Percentiles rank a stretch among this genome's conserved stretches.
phyloP scores from a whole-genome alignment of 1,140 invertebrate species.

The Drosophila jambulina region DNA sequence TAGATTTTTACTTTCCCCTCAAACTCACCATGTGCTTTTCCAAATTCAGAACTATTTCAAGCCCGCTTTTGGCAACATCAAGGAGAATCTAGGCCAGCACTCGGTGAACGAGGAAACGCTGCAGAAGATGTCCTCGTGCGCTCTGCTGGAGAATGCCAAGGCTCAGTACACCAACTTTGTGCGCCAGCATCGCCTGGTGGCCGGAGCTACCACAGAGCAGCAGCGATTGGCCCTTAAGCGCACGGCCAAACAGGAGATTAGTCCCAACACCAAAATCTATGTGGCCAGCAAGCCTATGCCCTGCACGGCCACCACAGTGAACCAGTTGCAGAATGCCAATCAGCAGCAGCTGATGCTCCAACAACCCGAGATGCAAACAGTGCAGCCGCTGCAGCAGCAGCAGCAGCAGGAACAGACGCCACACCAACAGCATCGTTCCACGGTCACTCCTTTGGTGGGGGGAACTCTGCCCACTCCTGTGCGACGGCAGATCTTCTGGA shows the following conservation, averaged over 20 bases:
- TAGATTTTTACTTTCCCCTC: background rate
- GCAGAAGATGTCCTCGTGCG: constrained; percentile 81
- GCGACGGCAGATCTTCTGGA: constrained; percentile 83
- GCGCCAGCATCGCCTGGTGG: constrained; percentile 54
- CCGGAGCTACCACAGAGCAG: constrained; percentile 28
- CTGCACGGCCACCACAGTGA: constrained; percentile 29
- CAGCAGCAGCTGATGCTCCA: constrained; percentile 30
- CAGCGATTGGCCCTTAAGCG: constrained; percentile 69
- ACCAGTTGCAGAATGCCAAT: constrained; percentile 14
- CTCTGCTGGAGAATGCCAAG: constrained; percentile 81
- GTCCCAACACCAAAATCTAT: constrained; percentile 46
- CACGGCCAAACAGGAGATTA: constrained; percentile 56
- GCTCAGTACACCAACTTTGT: constrained; percentile 78
- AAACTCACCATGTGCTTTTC: background rate
- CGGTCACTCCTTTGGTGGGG: constrained; percentile 46
- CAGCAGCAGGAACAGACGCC: constrained; percentile 33
- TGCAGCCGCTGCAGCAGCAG: constrained; percentile 18
- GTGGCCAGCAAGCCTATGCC: constrained; percentile 56
- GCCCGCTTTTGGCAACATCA: constrained; percentile 82
- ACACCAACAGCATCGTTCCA: constrained; percentile 14
- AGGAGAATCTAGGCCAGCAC: constrained; percentile 81
- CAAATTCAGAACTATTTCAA: constrained; percentile 74
- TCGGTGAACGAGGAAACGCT: constrained; percentile 76
- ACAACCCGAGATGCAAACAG: constrained; percentile 18
- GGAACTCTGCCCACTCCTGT: constrained; percentile 63